Evolutionary conservation across 2,113 vertebrate species (phyloP), one percentile per base, ranked within the genome.

Genomic region (Pedetes capensis): DNA sequence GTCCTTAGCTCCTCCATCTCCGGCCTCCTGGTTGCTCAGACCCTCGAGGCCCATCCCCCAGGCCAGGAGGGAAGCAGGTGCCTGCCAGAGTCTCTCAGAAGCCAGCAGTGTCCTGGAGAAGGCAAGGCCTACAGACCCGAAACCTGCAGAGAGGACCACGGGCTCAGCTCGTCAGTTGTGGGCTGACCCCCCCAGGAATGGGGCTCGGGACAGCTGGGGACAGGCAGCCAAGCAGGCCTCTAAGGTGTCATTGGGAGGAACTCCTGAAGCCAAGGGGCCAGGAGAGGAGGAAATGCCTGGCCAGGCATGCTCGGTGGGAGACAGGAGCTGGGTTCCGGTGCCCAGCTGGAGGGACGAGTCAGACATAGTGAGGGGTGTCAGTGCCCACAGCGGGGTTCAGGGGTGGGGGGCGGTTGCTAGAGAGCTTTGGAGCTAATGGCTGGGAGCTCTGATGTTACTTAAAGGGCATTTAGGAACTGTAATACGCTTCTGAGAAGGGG

Each of bases 121-220:
- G 78, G 55, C 8, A 3, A 25, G 39, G n/a, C 74, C 6, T 42
- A 4, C 0, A 3, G 5, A 0, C 23, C 32, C 3, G 17, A 81
- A 79, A 23, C 53, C 10, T 12, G 22, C 51, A 25, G 57, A n/a
- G 44, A 23, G 22, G 76, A 69, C 64, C 27, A 10, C 0, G 0
- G 47, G 18, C 83, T 32, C 49, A 27, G 7, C 76, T 3, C 34
- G 9, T 42, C 32, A 5, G 17, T 44, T 3, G 0, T 17, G 2
- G 61, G 81, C 44, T 29, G 42, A 53, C 18, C 18, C 44, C 4
- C 0, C 75, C 53, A 18, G 72, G 71, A 49, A n/a, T 6, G 55
- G 63, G 44, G 49, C 61, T 34, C 29, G 8, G 3, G 55, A 34
- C 53, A 5, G 5, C 25, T 5, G 37, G 49, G 51, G 64, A 37